Conservation (phyloP, 2,797 vertebrate genomes). For the Astyanax mexicanus region DNA sequence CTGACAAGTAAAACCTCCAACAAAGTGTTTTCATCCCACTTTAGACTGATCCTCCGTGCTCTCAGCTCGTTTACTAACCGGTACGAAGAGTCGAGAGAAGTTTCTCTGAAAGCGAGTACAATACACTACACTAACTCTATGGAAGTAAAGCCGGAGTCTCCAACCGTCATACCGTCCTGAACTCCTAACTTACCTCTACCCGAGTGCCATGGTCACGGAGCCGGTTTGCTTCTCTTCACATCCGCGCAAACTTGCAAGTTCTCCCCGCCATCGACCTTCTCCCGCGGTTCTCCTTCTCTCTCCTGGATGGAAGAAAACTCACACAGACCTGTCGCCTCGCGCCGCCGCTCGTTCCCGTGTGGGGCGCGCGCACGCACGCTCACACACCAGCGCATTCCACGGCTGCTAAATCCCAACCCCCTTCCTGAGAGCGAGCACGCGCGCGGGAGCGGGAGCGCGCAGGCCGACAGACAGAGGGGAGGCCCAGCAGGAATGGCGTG, state of each 20-base stretch:
- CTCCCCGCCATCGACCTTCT: constrained; percentile 77
- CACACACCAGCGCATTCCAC: constrained; percentile 78
- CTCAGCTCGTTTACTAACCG: not conserved
- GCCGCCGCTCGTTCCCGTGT: constrained; percentile 68
- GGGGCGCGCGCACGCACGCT: constrained; percentile 69
- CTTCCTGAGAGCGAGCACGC: constrained; percentile 43
- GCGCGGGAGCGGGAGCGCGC: constrained; percentile 31
- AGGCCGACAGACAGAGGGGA: constrained; percentile 36
- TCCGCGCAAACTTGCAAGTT: constrained; percentile 72
- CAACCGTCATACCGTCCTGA: constrained; percentile 30
- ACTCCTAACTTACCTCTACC: constrained; percentile 70
- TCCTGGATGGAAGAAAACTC: constrained; percentile 64
- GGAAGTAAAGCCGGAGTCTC: not conserved
- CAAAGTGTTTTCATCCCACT: constrained; percentile 28
- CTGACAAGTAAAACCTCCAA: constrained; percentile 13
- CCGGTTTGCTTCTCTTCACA: constrained; percentile 36
- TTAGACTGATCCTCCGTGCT: not conserved
- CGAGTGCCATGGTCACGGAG: constrained; percentile 56
- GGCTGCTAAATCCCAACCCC: constrained; percentile 64
- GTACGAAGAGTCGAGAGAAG: not conserved
- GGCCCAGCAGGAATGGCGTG: constrained; percentile 64
- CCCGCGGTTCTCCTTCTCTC: constrained; percentile 57
- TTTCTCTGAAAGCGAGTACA: constrained; percentile 30
- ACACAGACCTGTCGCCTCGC: constrained; percentile 73
- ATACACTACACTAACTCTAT: too few relatives aligned